Base-by-base conservation (phyloP, 2,113 vertebrate genomes). In the Amazona guildingii region DNA sequence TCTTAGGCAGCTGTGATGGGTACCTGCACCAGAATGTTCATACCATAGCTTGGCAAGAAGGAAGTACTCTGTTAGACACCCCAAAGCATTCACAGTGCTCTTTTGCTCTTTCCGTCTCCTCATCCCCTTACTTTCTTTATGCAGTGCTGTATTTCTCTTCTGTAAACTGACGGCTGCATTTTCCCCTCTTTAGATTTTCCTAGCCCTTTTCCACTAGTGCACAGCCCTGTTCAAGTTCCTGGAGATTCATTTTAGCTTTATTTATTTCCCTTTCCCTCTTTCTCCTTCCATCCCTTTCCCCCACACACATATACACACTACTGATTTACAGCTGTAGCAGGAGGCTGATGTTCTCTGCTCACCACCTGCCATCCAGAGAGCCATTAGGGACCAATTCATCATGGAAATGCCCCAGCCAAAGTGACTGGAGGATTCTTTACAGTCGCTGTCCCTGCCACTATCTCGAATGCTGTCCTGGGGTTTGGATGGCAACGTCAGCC, bases 311-410 rank as follows among this genome's bases (percentile, higher is more conserved):
- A 13, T 7, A 29, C 15, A 17, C 57, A 13, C 35, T 76, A 25
- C 62, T 94, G 93, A 96, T 96, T 90, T 92, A 95, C 84, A 62
- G 63, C 4, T 0, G 75, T 23, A 78, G 73, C 82, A 63, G 84
- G 59, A 83, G 23, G 68, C 72, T 78, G 91, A 68, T 39, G 61
- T 55, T 87, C 70, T 25, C 83, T 15, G 73, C 87, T 83, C 5
- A 0, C 35, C 86, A 29, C 79, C 80, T 84, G 81, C 74, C 76
- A 83, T 72, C 81, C 67, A 52, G 17, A 74, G 72, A 80, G 78
- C 82, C 86, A 46, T 73, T 5, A 83, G 90, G 62, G 91, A 20
- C 59, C 73, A 11, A 95, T 97, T 8, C 87, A 92, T 95, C 92
- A 93, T 1, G 0, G 37, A 55, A 85, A 91, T 39, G 37, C 64